Conservation (phyloP, 1,140 invertebrate genomes). For the Venustaconcha ellipsiformis region DNA sequence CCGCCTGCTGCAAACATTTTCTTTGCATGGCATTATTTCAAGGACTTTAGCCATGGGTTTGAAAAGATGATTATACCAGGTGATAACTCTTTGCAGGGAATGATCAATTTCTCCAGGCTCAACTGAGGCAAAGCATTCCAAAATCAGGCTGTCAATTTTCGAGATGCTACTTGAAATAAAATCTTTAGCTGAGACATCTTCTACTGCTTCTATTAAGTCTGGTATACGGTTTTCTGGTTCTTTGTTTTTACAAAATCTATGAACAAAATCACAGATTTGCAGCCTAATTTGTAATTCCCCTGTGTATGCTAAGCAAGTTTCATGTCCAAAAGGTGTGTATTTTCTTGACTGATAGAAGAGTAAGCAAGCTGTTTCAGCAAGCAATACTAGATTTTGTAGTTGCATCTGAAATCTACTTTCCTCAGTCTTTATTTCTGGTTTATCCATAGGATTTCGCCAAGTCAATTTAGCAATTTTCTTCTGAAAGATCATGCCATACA, state of each 20-base stretch:
- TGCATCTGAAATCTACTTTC: slow-evolving; percentile 10
- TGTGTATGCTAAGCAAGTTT: slow-evolving; percentile 28
- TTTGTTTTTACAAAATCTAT: no score
- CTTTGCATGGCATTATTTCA: slow-evolving; percentile 1
- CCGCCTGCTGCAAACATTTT: slow-evolving; percentile 14
- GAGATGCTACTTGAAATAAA: slow-evolving; percentile 26
- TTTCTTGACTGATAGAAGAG: slow-evolving; percentile 32
- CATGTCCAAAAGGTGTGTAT: slow-evolving; percentile 33
- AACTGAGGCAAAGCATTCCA: slow-evolving; percentile 29
- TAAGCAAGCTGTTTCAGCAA: slow-evolving; percentile 30
- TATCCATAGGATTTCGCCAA: slow-evolving; percentile 20
- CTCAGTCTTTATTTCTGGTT: slow-evolving; percentile 3
- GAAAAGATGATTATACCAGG: slow-evolving; percentile 35
- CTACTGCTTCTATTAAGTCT: slow-evolving; percentile 3
- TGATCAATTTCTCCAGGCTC: slow-evolving; percentile 14
- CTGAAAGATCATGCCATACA: slow-evolving; percentile 35
- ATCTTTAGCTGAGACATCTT: slow-evolving; percentile 4
- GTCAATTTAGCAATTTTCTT: slow-evolving; percentile 27
- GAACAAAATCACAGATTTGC: slow-evolving; percentile 34
- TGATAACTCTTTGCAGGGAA: slow-evolving; percentile 12
- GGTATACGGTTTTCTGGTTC: slow-evolving; percentile 5
- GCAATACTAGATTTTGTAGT: slow-evolving; percentile 17
- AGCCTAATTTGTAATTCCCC: slow-evolving; percentile 35
- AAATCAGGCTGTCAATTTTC: slow-evolving; percentile 25
- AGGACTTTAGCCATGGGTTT: slow-evolving; percentile 9